Evolutionary conservation across 2,113 vertebrate genomes (phyloP).

Genomic region (Calypte anna): DNA sequence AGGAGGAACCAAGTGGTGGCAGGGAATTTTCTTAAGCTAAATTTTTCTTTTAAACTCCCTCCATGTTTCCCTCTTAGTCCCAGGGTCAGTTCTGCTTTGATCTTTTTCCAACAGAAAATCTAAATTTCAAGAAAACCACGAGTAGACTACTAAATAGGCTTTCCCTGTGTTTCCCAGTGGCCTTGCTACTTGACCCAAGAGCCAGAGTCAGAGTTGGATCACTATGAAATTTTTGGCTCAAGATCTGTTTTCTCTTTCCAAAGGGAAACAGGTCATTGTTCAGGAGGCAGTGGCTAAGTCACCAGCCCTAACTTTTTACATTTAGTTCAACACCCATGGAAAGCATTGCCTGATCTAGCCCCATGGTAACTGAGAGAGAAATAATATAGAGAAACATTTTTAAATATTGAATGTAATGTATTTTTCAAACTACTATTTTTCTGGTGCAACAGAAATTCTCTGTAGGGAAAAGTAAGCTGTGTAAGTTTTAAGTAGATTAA

Average conservation of each 20-base stretch:
- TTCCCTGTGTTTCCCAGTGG: not conserved
- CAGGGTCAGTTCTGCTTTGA: not conserved
- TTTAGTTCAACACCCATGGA: not conserved
- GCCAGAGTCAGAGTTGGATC: not conserved
- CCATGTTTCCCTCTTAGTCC: not conserved
- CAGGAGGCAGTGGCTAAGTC: not conserved
- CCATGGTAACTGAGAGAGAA: not conserved
- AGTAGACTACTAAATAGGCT: not conserved
- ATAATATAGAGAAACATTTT: not conserved
- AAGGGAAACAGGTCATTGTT: not conserved
- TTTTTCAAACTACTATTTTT: not conserved
- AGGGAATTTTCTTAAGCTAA: not conserved
- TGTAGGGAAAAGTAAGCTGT: not conserved
- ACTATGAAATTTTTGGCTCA: not conserved
- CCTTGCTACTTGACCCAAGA: not conserved
- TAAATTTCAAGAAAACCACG: not conserved
- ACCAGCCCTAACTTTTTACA: not conserved
- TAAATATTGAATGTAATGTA: not conserved
- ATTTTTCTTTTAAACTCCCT: not conserved
- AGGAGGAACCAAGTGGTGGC: not conserved
- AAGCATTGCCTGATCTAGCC: not conserved
- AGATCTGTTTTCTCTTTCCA: not conserved
- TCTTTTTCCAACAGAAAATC: not conserved
- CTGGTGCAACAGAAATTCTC: not conserved
- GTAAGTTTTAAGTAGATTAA: conserved; percentile 21